Evolutionary conservation across 1,140 invertebrate genomes (phyloP).

Genomic region (Sogatella furcifera): DNA sequence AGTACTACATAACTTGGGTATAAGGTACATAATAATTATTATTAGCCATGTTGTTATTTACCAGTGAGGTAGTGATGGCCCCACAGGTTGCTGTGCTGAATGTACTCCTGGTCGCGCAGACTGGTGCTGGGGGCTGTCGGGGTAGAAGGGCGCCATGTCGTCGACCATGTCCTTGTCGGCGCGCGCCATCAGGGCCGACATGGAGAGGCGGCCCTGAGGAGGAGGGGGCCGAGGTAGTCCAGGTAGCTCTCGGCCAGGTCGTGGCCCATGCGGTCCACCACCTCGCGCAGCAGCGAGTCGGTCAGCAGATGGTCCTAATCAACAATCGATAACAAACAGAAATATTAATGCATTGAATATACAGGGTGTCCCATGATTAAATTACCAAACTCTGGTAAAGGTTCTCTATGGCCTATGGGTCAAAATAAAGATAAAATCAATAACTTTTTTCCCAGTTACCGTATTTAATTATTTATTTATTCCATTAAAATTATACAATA

Average conservation of each 20-base stretch:
- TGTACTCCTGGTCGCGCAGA: slow-evolving; percentile 78
- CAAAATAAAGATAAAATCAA: no score
- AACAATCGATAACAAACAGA: no score
- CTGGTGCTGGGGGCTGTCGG: slow-evolving; percentile 56
- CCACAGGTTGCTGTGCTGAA: slow-evolving; percentile 79
- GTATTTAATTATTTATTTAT: no score
- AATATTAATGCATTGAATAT: no score
- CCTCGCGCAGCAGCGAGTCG: slow-evolving; percentile 49
- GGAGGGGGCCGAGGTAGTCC: slow-evolving; percentile 47
- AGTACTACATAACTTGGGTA: no score
- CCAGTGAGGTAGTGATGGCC: slow-evolving; percentile 64
- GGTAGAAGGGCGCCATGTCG: slow-evolving; percentile 38
- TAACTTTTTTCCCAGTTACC: no score
- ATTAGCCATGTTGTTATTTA: no score
- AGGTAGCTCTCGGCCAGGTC: slow-evolving; percentile 50
- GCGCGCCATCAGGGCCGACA: slow-evolving; percentile 37
- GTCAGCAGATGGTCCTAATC: slow-evolving; percentile 36
- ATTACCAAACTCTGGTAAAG: no score
- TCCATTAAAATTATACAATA: no score
- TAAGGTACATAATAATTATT: no score
- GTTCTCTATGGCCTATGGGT: no score
- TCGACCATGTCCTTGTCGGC: slow-evolving; percentile 40
- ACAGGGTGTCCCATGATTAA: no score
- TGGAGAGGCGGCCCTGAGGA: slow-evolving; percentile 29
- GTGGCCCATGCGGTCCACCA: slow-evolving; percentile 56